Base-by-base conservation (phyloP, 35 echinoderm and acorn worm species). In the Chiridota heheva region DNA sequence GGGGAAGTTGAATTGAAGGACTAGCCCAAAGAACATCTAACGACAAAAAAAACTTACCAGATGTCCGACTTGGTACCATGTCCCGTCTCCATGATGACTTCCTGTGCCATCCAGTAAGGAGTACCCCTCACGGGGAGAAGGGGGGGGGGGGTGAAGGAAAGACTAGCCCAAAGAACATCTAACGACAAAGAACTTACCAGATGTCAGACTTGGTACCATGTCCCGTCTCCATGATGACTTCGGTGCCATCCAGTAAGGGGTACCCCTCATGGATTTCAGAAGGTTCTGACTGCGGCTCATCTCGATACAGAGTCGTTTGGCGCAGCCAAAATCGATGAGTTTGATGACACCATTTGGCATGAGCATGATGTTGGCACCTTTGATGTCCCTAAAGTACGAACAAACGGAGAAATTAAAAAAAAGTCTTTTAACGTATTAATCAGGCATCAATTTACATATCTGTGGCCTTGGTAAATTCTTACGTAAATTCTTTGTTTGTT, bases 71-170 rank as follows among this genome's bases (percentile, higher is more conserved):
- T 92, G 48, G 87, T 82, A 41, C 95, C 89, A 76, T 91, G 85
- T 3, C 95, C 95, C 1, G 81, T 98, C 81, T 98, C 95, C 95
- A 98, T 98, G 69, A 98, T 88, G 27, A 92, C 89, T 63, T n/a
- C 89, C 0, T 88, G 95, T 44, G 95, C 89, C 89, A 98, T 98
- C 95, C 95, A 98, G 66, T 98, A 98, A 0, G 95, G 95, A 0
- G 95, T 98, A 6, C 95, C 95, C 36, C 89, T 85, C 95, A 98
- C n/a, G n/a, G n/a, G n/a, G n/a, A n/a, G n/a, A n/a, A n/a, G n/a
- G n/a, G n/a, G n/a, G n/a, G n/a, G n/a, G n/a, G n/a, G n/a, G n/a
- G n/a, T n/a, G n/a, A n/a, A 26, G 22, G 58, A 20, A 30, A 51
- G n/a, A 51, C 8, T 51, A 51, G 47, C 8, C n/a, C n/a, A n/a